Conservation (phyloP, 2,113 vertebrate genomes). For the Vanacampus margaritifer region DNA sequence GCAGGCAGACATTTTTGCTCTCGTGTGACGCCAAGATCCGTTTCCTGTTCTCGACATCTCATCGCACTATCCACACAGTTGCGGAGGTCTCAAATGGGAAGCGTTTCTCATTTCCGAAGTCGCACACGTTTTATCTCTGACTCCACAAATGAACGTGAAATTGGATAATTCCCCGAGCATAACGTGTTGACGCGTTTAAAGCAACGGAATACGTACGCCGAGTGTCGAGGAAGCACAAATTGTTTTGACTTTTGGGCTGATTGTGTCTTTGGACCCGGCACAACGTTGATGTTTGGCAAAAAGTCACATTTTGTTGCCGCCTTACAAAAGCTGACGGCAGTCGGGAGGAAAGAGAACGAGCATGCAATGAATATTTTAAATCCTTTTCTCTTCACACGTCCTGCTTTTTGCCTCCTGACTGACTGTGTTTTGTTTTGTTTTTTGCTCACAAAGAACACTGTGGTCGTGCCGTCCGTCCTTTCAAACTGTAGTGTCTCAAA, state of each 20-base stretch:
- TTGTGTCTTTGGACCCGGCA: background rate
- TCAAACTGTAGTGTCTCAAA: background rate
- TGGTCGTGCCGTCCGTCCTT: background rate
- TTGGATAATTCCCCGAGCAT: too few relatives aligned
- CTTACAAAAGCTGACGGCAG: constrained; percentile 20
- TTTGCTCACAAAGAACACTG: constrained; percentile 4
- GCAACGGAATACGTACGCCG: too few relatives aligned
- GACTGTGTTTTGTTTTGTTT: constrained; percentile 6
- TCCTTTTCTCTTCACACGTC: constrained; percentile 21
- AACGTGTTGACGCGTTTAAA: too few relatives aligned
- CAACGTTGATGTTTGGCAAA: background rate
- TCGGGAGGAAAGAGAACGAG: constrained; percentile 26
- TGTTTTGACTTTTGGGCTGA: background rate
- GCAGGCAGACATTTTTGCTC: too few relatives aligned
- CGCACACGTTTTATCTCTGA: too few relatives aligned
- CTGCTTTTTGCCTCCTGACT: constrained; percentile 21
- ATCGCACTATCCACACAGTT: too few relatives aligned
- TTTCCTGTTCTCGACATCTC: too few relatives aligned
- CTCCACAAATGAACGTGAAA: too few relatives aligned
- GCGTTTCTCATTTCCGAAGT: too few relatives aligned
- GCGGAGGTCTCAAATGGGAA: too few relatives aligned
- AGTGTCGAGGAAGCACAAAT: background rate
- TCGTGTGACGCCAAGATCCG: too few relatives aligned
- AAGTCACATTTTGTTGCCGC: background rate
- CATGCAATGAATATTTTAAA: constrained; percentile 56